Evolutionary conservation across 2,797 vertebrate genomes (phyloP), one percentile per base, ranked within the genome.

Genomic region (Anolis apletophallus): DNA sequence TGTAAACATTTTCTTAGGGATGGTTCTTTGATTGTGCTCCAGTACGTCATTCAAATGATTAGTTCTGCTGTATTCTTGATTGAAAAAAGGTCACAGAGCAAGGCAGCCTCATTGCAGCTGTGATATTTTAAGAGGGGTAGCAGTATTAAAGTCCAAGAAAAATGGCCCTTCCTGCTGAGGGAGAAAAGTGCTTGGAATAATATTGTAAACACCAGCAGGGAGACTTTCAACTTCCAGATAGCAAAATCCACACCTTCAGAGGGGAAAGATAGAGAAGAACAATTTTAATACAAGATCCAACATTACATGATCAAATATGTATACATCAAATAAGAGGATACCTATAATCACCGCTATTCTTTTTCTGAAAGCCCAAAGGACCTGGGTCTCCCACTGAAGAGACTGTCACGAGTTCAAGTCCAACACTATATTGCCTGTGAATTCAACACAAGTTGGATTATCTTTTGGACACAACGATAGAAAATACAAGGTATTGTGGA

Each of bases 121-220:
- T 21, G 98, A 98, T 67, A 98, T 97, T 89, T 97, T 98, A 83
- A 99, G 93, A 61, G 98, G 94, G 1, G 88, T 83, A 85, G 93
- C 90, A 87, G 98, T 98, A 95, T 97, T 97, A 75, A 99, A 98
- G 96, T 99, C 99, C 95, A 99, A 94, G 96, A 99, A 99, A 94
- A 99, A 99, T 23, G 98, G 99, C 55, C 99, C 99, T 93, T 99
- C 99, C 95, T 99, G 99, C 93, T 98, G 98, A 91, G 99, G 98
- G 85, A 99, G 94, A 94, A 99, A 99, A 85, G 99, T 99, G 93
- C 98, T 98, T 84, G 98, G 98, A 91, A 97, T 98, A 91, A 99
- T 94, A 86, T 99, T 99, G 94, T 99, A 99, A 95, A 98, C 94
- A 55, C 99, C 99, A 54, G 98, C 96, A 21, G 98, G 95, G 85